A percentile compares a stretch with the other conserved stretches of the same genome.
These are phyloP conservation scores for Microtus ochrogaster DNA, from an alignment of 2,113 vertebrate species.

Conservation along the genomic window DNA sequence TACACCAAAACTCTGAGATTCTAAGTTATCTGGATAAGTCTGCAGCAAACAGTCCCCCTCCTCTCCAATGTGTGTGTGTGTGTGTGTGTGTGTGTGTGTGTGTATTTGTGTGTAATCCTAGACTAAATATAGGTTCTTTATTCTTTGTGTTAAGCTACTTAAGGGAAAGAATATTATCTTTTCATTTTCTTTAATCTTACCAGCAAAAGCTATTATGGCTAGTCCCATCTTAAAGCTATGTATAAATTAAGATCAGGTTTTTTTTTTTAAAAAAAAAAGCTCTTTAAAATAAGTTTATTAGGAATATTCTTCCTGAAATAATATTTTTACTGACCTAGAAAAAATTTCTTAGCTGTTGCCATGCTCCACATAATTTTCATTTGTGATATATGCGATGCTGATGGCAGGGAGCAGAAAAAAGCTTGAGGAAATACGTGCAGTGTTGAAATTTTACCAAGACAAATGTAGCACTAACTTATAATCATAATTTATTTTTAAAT, in stretches of 20 bases:
- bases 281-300: constrained; percentile 46
- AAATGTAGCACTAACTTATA: constrained; percentile 45
- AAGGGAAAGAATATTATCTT: constrained; percentile 61
- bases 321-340: constrained; percentile 63
- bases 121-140: constrained; percentile 58
- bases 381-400: constrained; percentile 32
- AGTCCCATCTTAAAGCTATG: not conserved
- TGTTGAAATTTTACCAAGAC: constrained; percentile 43
- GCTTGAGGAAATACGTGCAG: not conserved
- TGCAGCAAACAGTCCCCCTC: not conserved
- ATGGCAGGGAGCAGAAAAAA: constrained; percentile 13
- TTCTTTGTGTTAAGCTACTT: constrained; percentile 71
- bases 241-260: constrained; percentile 53
- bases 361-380: constrained; percentile 33
- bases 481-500: constrained; percentile 65
- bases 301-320: constrained; percentile 46
- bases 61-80: not conserved
- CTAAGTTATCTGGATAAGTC: constrained; percentile 22
- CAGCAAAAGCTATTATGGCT: constrained; percentile 58
- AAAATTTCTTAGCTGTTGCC: constrained; percentile 44
- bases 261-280: not conserved
- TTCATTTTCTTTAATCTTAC: constrained; percentile 45
- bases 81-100: not conserved
- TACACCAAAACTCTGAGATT: constrained; percentile 10
- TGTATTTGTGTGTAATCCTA: not conserved